Conservation (phyloP, 2,113 vertebrate species). For the Sylvilagus bachmani region DNA sequence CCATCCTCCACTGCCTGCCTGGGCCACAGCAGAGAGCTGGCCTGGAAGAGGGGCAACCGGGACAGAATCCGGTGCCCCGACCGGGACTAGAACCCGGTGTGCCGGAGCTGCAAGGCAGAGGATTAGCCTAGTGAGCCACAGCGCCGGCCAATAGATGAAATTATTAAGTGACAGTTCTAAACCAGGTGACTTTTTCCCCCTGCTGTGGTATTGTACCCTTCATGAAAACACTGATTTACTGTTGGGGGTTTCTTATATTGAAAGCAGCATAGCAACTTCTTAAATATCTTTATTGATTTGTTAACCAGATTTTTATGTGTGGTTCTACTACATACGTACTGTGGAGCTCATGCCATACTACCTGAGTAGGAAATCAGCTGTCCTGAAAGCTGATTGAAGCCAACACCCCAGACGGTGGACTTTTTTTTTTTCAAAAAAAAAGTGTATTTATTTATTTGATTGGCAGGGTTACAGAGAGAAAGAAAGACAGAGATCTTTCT, state of each 20-base stretch:
- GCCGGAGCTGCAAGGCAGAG: too few relatives aligned
- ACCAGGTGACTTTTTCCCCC: neutral
- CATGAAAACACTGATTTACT: neutral
- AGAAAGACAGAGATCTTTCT: too few relatives aligned
- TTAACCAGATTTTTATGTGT: neutral
- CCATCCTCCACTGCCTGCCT: too few relatives aligned
- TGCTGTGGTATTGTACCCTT: neutral
- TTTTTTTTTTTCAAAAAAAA: neutral
- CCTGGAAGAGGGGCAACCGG: too few relatives aligned
- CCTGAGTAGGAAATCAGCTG: neutral
- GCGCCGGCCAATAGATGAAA: too few relatives aligned
- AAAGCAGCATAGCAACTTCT: neutral
- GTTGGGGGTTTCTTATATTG: neutral
- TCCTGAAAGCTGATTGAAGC: neutral
- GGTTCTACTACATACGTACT: neutral
- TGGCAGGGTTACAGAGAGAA: too few relatives aligned
- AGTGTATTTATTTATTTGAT: too few relatives aligned
- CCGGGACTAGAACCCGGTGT: too few relatives aligned
- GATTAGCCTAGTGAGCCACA: too few relatives aligned
- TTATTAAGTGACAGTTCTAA: neutral
- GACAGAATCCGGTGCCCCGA: too few relatives aligned
- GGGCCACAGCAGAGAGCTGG: too few relatives aligned
- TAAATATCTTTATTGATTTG: neutral
- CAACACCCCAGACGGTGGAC: neutral
- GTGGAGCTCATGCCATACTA: neutral